Base-by-base conservation (phyloP, 30 jellyfish, hydroid and myxozoan species). In the Nemopilema nomurai region DNA sequence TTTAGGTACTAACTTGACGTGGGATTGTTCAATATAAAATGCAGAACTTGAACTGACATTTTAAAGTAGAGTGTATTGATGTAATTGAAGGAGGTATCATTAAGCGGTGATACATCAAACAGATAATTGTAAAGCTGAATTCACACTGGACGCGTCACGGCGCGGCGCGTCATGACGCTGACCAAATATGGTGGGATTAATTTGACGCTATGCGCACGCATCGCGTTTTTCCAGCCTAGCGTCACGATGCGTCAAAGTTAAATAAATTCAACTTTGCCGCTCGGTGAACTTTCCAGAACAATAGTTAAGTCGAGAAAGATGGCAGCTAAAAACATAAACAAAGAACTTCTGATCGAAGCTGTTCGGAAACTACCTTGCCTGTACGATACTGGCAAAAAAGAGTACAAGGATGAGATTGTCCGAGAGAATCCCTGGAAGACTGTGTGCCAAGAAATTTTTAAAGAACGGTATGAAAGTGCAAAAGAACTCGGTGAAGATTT, bases 361-460 rank as follows among this genome's bases (percentile, higher is more conserved):
- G 65, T 77, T 21, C 65, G 51, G 63, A 57, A 77, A 17, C 28
- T 51, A 19, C 87, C 77, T 51, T 52, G 87, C 87, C 21, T 77
- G 24, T 53, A 51, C 77, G 87, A 77, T 64, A 77, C 65, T 51
- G 53, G 77, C 51, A 77, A 32, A 31, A 62, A 62, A 32, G 78
- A 77, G 25, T 26, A 77, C 66, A 77, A 77, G 63, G 76, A 77
- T 51, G 77, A 57, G 87, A 28, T 51, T 23, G 76, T 77, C 51
- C 29, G 87, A 29, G 87, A 77, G 77, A 67, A 67, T 67, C 49
- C 77, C 49, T 67, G 77, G 77, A 67, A 67, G 77, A 67, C 22
- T 32, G 77, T 67, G 20, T 67, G 77, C 31, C 22, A 18, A 18
- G 77, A 67, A 25, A 25, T 67, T 20, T 67, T 67, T 67, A 23